Percentiles rank a stretch among this genome's conserved stretches.
These are phyloP conservation scores for Malachius bipustulatus DNA, from an alignment of 2,888 invertebrate genomes.

Conservation along the genomic window DNA sequence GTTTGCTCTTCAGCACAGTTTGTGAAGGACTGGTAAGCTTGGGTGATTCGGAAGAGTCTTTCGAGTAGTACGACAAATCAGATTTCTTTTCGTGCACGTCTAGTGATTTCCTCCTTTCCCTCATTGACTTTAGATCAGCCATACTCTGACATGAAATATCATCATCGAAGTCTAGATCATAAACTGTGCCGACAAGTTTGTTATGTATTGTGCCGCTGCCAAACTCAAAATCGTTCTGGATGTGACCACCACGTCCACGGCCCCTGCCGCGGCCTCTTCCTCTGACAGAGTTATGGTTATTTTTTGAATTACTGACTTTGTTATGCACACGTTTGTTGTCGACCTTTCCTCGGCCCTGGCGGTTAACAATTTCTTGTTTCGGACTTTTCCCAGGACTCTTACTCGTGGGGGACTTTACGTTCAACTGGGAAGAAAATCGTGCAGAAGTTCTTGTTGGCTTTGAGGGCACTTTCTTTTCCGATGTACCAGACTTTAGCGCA, in stretches of 20 bases:
- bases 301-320: conserved; percentile 23
- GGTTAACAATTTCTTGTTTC: conserved; percentile 39
- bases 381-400: conserved; percentile 36
- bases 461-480: conserved; percentile 44
- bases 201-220: conserved; percentile 61
- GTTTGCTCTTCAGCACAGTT: conserved; percentile 30
- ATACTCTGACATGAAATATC: conserved; percentile 62
- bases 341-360: conserved; percentile 29
- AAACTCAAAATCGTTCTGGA: conserved; percentile 34
- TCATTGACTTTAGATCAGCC: conserved; percentile 63
- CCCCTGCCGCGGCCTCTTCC: conserved; percentile 34
- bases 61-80: conserved; percentile 40
- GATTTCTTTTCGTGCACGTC: conserved; percentile 52
- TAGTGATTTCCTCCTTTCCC: conserved; percentile 65
- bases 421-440: conserved; percentile 48
- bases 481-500: conserved; percentile 32
- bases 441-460: conserved; percentile 50
- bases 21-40: conserved; percentile 43
- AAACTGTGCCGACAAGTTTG: conserved; percentile 76
- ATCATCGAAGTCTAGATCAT: conserved; percentile 75
- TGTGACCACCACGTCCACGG: conserved; percentile 31
- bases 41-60: conserved; percentile 47
- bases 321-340: neutral
- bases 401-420: conserved; percentile 55
- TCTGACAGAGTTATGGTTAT: conserved; percentile 30